Conservation (phyloP, 2,113 vertebrate genomes). For the Phoxinus phoxinus region DNA sequence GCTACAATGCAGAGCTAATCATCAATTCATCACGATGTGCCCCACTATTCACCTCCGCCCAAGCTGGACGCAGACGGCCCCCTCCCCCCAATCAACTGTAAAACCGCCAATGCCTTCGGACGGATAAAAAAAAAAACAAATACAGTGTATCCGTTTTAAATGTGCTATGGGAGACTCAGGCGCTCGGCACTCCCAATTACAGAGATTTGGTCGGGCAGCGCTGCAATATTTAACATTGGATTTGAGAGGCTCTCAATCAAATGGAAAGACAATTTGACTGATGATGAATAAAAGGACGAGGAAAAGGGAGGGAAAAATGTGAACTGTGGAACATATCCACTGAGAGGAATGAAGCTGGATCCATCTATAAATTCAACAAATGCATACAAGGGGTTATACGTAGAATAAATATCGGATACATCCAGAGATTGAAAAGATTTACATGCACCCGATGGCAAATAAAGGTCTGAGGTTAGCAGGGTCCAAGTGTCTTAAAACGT, state of each 20-base stretch:
- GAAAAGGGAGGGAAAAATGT: conserved; percentile 42
- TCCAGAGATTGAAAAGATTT: conserved; percentile 36
- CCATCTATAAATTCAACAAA: conserved; percentile 50
- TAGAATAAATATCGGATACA: conserved; percentile 37
- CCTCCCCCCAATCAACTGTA: conserved; percentile 41
- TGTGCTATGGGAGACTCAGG: conserved; percentile 26
- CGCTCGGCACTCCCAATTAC: conserved; percentile 28
- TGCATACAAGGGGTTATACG: background rate
- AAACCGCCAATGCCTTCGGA: conserved; percentile 51
- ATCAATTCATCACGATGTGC: conserved; percentile 69
- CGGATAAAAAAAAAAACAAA: conserved; percentile 67
- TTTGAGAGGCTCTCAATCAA: conserved; percentile 55
- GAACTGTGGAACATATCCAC: conserved; percentile 31
- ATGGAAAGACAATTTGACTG: conserved; percentile 18
- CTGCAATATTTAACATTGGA: conserved; percentile 48
- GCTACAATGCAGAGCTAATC: conserved; percentile 70
- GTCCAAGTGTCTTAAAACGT: conserved; percentile 58
- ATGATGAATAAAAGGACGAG: conserved; percentile 34
- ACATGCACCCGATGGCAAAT: conserved; percentile 37
- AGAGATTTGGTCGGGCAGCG: conserved; percentile 44
- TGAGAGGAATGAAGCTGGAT: conserved; percentile 34
- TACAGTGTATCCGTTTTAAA: conserved; percentile 69
- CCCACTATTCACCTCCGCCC: conserved; percentile 55
- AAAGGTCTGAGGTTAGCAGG: conserved; percentile 14
- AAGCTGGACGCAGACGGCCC: conserved; percentile 38